These are phyloP conservation scores for Scylla paramamosain DNA, from an alignment of 1,140 invertebrate genomes.

Conservation along the genomic window DNA sequence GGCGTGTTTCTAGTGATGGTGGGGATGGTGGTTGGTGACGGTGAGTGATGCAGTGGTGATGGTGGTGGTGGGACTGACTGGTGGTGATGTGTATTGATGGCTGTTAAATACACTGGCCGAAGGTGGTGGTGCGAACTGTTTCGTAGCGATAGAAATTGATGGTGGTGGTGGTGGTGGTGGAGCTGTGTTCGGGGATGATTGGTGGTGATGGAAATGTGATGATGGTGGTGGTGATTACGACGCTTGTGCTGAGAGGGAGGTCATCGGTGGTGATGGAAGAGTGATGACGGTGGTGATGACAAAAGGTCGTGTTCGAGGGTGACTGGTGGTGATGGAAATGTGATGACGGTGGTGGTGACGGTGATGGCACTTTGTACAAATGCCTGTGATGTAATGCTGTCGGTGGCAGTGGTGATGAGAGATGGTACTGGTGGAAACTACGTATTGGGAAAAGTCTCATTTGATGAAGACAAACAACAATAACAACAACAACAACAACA, in stretches of 20 bases:
- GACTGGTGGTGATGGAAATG: not conserved
- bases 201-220: not conserved
- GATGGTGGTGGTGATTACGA: not conserved
- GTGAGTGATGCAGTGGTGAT: not conserved
- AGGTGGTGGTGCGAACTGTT: too few relatives aligned
- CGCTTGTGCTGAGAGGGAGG: too few relatives aligned
- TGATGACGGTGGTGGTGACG: not conserved
- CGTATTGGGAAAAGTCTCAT: too few relatives aligned
- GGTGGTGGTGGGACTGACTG: not conserved
- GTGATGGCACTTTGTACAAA: too few relatives aligned
- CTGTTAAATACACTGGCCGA: too few relatives aligned
- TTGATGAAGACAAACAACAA: too few relatives aligned
- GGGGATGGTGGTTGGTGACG: not conserved
- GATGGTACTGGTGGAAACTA: too few relatives aligned
- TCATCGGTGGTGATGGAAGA: not conserved
- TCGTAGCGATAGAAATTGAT: too few relatives aligned
- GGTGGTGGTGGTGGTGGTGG: too few relatives aligned
- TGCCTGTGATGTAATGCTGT: not conserved
- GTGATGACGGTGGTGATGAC: not conserved
- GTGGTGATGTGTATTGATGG: not conserved
- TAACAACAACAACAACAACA: too few relatives aligned
- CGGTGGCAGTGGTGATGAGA: not conserved
- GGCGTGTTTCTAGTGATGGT: not conserved
- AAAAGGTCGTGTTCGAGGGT: not conserved
- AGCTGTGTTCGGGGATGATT: not conserved